Evolutionary conservation across 2,888 invertebrate genomes (phyloP).

Genomic region (Ecdyonurus torrentis): DNA sequence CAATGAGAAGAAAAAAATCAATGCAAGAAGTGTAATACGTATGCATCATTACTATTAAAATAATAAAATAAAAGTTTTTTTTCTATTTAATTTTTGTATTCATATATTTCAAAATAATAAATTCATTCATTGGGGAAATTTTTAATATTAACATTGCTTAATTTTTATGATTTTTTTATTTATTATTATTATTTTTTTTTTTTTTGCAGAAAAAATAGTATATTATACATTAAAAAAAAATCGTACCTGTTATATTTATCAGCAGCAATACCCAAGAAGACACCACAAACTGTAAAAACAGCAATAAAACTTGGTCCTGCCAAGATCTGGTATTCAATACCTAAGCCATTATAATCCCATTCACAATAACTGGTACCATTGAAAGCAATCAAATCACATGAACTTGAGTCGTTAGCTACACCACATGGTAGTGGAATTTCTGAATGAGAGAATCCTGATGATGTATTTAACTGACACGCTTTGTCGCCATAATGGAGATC

Average conservation of each 20-base stretch:
- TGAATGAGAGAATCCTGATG: conserved; percentile 30
- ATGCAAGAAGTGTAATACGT: too few relatives aligned
- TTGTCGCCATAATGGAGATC: conserved; percentile 77
- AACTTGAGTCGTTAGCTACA: conserved; percentile 33
- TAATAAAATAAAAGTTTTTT: neutral
- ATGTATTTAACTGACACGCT: conserved; percentile 59
- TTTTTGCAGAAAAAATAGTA: neutral
- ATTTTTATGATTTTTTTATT: too few relatives aligned
- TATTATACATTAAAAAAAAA: neutral
- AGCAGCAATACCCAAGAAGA: conserved; percentile 66
- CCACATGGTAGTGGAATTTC: conserved; percentile 38
- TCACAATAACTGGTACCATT: conserved; percentile 68
- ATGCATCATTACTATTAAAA: neutral
- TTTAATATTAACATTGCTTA: too few relatives aligned
- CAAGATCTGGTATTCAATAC: conserved; percentile 78
- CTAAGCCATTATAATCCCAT: conserved; percentile 86
- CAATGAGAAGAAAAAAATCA: too few relatives aligned
- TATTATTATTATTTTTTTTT: too few relatives aligned
- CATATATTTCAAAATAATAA: too few relatives aligned
- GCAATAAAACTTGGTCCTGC: conserved; percentile 89
- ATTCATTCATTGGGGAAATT: too few relatives aligned
- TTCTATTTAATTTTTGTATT: too few relatives aligned
- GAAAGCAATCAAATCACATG: conserved; percentile 42
- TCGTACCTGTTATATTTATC: conserved; percentile 40
- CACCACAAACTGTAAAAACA: conserved; percentile 75